Evolutionary conservation across 2,113 vertebrate genomes (phyloP), one percentile per base, ranked within the genome.

Genomic region (Notothenia coriiceps): DNA sequence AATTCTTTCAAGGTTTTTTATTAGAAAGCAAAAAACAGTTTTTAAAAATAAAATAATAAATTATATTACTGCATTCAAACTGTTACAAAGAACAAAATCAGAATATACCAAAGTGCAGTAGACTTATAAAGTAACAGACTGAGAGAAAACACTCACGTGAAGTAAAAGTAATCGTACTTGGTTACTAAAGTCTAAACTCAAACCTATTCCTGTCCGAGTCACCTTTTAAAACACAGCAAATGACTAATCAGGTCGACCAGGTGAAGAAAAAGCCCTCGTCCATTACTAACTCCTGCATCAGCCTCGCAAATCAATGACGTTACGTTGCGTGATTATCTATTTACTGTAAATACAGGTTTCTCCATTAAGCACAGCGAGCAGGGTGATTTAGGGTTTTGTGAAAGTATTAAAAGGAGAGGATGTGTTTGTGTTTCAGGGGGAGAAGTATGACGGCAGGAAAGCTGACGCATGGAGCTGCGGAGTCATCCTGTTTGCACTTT

Each of bases 401-500:
- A 56, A 25, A 5, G 54, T 25, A 12, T 2, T 25, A 11, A 13
- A 56, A 25, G 25, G 3, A 33, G 13, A 52, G 29, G 52, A 12
- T 10, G 35, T 40, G 35, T 40, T 40, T 40, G 35, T 40, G 35
- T 40, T 40, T 40, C 92, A 99, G 98, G 98, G 98, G 22, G 98
- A 99, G 93, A 99, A 99, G 92, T 99, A 99, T 0, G 98, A 99
- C 54, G 98, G 98, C 54, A 96, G 98, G 82, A 99, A 97, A 95
- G 98, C 98, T 13, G 98, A 99, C 25, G 97, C 98, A 33, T 99
- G 98, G 98, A 99, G 98, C 96, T 99, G 98, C 0, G 98, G 98
- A 47, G 98, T 99, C 91, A 99, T 99, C 93, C 96, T 99, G 75
- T 99, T 99, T 91, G 98, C 98, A 54, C 95, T 99, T 91, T 94